Percentiles rank a stretch among this genome's conserved stretches.
Evolutionary conservation across 1,140 invertebrate species (phyloP).

Genomic region (Lepidotrigona ventralis): DNA sequence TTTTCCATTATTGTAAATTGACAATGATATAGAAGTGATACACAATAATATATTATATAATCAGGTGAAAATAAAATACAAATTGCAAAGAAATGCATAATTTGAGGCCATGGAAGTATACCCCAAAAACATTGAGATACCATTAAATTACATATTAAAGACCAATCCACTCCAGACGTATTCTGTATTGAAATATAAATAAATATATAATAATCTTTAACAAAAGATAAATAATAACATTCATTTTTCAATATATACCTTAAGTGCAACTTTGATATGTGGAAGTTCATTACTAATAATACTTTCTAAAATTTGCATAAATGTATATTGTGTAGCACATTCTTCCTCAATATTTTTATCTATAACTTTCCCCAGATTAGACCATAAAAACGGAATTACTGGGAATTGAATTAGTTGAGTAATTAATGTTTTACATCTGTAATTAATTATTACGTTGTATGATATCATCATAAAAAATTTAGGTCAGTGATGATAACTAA

Average conservation of each 20-base stretch:
- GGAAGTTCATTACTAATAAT: conserved; percentile 73
- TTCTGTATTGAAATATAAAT: conserved; percentile 62
- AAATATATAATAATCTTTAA: conserved; percentile 18
- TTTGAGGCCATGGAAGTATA: conserved; percentile 76
- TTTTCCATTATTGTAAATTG: conserved; percentile 68
- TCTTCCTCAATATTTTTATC: conserved; percentile 70
- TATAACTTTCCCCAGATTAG: conserved; percentile 66
- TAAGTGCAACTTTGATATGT: conserved; percentile 70
- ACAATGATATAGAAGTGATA: conserved; percentile 74
- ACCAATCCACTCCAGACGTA: conserved; percentile 75
- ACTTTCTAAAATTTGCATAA: conserved; percentile 73
- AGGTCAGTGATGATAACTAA: conserved; percentile 71
- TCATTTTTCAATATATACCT: conserved; percentile 57
- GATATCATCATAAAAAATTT: conserved; percentile 32
- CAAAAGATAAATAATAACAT: neutral
- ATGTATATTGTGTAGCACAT: conserved; percentile 66
- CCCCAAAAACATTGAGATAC: conserved; percentile 76
- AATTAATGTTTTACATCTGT: conserved; percentile 74
- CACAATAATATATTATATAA: conserved; percentile 76
- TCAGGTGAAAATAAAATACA: conserved; percentile 76
- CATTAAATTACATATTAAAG: conserved; percentile 75
- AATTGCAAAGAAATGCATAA: conserved; percentile 74
- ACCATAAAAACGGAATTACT: conserved; percentile 74
- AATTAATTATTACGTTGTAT: conserved; percentile 54
- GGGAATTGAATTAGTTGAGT: conserved; percentile 74